A percentile compares a stretch with the other conserved stretches of the same genome.
These are phyloP conservation scores for Timandra comae DNA, from an alignment of 2,888 invertebrate species.

Conservation along the genomic window DNA sequence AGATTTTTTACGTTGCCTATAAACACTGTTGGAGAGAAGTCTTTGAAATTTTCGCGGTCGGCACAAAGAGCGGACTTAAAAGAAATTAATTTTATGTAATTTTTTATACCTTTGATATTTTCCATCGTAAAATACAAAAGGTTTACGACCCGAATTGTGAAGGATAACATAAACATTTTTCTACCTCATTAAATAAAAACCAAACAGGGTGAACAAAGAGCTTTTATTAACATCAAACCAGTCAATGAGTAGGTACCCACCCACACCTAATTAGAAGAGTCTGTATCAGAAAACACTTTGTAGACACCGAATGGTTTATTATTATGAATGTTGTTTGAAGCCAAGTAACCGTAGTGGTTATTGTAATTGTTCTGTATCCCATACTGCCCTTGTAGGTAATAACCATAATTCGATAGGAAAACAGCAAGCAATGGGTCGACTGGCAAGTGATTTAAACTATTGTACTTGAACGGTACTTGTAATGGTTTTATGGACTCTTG, in stretches of 20 bases:
- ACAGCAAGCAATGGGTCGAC: slow-evolving; percentile 78
- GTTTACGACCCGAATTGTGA: too few relatives aligned
- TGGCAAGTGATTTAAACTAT: slow-evolving; percentile 74
- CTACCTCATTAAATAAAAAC: neutral
- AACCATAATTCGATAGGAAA: slow-evolving; percentile 79
- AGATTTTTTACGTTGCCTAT: slow-evolving; percentile 8
- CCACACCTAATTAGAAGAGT: slow-evolving; percentile 33
- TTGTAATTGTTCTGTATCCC: slow-evolving; percentile 50
- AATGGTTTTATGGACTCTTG: slow-evolving; percentile 19
- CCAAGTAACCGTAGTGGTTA: slow-evolving; percentile 78
- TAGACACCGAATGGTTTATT: slow-evolving; percentile 80
- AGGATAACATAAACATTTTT: too few relatives aligned
- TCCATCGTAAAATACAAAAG: neutral
- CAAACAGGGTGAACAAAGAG: neutral
- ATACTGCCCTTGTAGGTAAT: slow-evolving; percentile 66
- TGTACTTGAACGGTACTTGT: slow-evolving; percentile 48
- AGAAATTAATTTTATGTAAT: slow-evolving; percentile 1
- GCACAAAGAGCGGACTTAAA: slow-evolving; percentile 7
- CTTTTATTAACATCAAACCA: neutral
- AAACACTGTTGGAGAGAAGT: slow-evolving; percentile 10
- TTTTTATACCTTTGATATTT: slow-evolving; percentile 7
- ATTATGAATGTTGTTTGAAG: slow-evolving; percentile 81
- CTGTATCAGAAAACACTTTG: slow-evolving; percentile 68
- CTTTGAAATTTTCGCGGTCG: slow-evolving; percentile 13
- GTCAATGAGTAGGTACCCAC: too few relatives aligned